A percentile compares a stretch with the other conserved stretches of the same genome.
Conservation (phyloP, 2,797 vertebrate species). For the Pangasius sanitwongsei region DNA sequence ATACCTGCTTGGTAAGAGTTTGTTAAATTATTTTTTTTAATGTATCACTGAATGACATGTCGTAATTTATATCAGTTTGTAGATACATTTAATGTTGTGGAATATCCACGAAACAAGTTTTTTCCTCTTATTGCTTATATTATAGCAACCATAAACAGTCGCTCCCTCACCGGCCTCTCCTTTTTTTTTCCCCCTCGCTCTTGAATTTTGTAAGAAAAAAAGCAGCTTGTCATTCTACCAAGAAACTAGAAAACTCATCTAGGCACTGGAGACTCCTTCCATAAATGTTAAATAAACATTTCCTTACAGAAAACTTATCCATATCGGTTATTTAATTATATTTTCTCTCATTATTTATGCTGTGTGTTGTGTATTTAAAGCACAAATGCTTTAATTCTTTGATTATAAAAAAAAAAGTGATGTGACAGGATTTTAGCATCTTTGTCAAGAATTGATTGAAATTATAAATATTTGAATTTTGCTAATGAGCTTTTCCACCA, state of each 20-base stretch:
- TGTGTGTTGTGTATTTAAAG: neutral
- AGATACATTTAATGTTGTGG: no score
- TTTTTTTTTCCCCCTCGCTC: neutral
- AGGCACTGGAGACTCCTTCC: neutral
- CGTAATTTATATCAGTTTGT: no score
- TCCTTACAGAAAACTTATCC: neutral
- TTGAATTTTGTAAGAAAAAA: neutral
- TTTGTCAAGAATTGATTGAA: neutral
- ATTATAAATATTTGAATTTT: neutral
- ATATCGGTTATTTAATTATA: neutral
- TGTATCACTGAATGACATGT: neutral
- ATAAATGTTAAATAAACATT: neutral
- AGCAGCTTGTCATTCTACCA: no score
- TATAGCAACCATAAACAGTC: neutral
- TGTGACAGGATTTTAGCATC: neutral
- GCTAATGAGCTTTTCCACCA: no score
- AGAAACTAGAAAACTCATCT: neutral
- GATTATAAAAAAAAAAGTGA: no score
- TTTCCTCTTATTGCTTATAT: neutral
- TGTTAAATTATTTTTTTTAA: no score
- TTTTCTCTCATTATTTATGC: neutral
- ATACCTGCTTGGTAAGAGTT: neutral
- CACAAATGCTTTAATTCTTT: neutral
- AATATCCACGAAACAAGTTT: neutral
- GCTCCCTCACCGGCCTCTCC: neutral